phyloP scores from a whole-genome alignment of 2,113 vertebrate species.

The Phyllostomus discolor region DNA sequence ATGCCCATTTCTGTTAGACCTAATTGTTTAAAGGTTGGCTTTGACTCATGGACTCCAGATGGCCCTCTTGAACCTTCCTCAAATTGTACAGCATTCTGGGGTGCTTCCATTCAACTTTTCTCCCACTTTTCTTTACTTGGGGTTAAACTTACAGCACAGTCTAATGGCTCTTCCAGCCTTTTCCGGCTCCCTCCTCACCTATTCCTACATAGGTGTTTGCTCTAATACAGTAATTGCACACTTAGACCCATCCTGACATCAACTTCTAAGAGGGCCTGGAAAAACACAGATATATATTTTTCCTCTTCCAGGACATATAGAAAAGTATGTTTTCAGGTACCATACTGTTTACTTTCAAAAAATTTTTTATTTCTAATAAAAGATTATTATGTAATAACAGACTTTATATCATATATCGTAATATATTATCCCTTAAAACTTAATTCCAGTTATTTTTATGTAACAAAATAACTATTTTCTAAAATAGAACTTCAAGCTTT shows the following conservation, averaged over 20 bases:
- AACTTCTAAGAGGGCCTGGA: neutral
- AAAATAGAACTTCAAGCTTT: slow-evolving; percentile 4
- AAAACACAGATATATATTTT: neutral
- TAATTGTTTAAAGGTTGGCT: neutral
- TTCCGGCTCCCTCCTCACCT: neutral
- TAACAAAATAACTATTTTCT: neutral
- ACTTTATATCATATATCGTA: neutral
- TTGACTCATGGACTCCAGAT: neutral
- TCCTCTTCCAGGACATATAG: neutral
- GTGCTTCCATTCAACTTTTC: neutral
- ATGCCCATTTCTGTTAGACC: neutral
- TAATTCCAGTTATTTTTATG: neutral
- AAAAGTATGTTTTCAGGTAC: neutral
- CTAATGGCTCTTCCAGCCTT: neutral
- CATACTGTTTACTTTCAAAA: neutral
- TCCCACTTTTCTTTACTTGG: neutral
- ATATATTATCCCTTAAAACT: neutral
- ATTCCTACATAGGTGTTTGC: neutral
- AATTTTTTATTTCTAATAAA: neutral
- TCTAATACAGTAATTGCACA: neutral
- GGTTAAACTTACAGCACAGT: neutral
- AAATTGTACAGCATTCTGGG: neutral
- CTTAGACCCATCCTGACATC: neutral
- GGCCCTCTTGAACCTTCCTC: neutral
- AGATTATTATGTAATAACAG: neutral